Evolutionary conservation across 2,888 invertebrate genomes (phyloP), one percentile per base, ranked within the genome.

Genomic region (Pheosia gnoma): DNA sequence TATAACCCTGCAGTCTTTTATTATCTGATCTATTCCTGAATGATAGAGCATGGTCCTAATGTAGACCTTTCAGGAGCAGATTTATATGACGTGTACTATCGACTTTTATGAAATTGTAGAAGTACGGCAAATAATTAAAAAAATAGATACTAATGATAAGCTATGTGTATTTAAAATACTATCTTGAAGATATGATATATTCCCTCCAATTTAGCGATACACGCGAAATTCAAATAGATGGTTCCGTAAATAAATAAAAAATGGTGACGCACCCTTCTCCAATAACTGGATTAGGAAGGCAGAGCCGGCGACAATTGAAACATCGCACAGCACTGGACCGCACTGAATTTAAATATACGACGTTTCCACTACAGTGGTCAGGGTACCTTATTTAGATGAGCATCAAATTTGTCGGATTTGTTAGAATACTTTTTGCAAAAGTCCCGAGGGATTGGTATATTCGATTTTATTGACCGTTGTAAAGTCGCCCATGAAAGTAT

Each of bases 281-380:
- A 78, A 82, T 90, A 90, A 90, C 84, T 79, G 85, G 90, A 92
- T 92, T 92, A 92, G 79, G 83, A 82, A 81, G 84, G 86, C 74
- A 78, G 77, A 79, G 72, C 66, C 67, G 70, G 82, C 85, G 87
- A 87, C 90, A 89, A 92, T 92, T 93, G 93, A 92, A 91, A 93
- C 86, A 83, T 85, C 86, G 72, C 76, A 71, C 75, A 69, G 78
- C 74, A 75, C 77, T 79, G 87, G 87, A 87, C 85, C 83, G 83
- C 75, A 80, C 82, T 79, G 87, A 91, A 92, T 93, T 91, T 90
- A 91, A 92, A 93, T 90, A 89, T 85, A 87, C 81, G 82, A 81
- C 77, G 80, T 82, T 87, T 86, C 81, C 82, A 76, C 82, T 72
- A 81, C 85, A 84, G 71, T 88, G 90, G 87, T 75, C 89, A 85